These are phyloP conservation scores for Graptemys geographica DNA, from an alignment of 2,797 vertebrate genomes.

Conservation along the genomic window DNA sequence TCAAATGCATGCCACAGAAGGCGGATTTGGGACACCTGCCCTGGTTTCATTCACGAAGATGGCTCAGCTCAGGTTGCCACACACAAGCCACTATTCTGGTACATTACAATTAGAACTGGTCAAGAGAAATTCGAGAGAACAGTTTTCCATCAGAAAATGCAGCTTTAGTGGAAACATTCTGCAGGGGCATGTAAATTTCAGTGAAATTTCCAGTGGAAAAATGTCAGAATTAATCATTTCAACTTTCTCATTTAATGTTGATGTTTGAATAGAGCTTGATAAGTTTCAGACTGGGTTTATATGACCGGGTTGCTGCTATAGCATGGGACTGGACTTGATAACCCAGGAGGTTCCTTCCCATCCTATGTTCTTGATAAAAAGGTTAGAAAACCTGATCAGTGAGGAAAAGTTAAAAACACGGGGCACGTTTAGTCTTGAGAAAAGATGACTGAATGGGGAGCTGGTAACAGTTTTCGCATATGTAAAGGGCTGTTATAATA, in stretches of 20 bases:
- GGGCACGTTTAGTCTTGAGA: too few relatives aligned
- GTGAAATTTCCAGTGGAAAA: neutral
- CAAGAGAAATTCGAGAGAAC: neutral
- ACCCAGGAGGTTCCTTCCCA: neutral
- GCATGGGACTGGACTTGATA: neutral
- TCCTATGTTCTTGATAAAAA: neutral
- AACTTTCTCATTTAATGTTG: slow-evolving; percentile 26
- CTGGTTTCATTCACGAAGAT: neutral
- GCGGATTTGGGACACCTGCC: neutral
- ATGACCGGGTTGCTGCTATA: neutral
- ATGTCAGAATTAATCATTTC: slow-evolving; percentile 34
- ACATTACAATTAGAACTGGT: neutral
- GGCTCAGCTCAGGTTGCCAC: neutral
- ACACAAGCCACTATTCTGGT: neutral
- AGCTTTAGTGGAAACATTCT: neutral
- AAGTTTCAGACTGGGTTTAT: neutral
- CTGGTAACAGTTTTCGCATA: too few relatives aligned
- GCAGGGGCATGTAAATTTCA: neutral
- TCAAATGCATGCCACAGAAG: fast-evolving
- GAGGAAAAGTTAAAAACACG: too few relatives aligned
- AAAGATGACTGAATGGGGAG: too few relatives aligned
- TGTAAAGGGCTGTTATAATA: too few relatives aligned
- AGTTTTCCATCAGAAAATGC: neutral
- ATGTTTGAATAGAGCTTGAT: neutral
- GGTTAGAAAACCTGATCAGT: too few relatives aligned